Percentiles rank a stretch among this genome's conserved stretches.
phyloP scores from a whole-genome alignment of 1,140 invertebrate genomes.

The Drosophila mojavensis region DNA sequence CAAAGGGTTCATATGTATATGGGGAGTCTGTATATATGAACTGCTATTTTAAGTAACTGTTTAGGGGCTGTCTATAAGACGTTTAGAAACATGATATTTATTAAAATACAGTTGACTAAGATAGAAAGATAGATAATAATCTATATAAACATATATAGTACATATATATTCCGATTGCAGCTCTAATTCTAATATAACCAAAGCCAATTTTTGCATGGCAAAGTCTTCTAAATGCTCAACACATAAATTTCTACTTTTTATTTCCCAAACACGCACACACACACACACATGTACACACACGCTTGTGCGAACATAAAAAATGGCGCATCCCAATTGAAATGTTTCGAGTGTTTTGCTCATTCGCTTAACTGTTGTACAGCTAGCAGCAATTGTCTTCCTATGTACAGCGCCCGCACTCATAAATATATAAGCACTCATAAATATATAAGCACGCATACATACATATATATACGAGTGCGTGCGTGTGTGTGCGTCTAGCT shows the following conservation, averaged over 20 bases:
- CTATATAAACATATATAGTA: background rate
- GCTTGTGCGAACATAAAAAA: background rate
- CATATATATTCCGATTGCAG: no score
- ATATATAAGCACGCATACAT: conserved; percentile 11
- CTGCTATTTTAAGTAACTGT: no score
- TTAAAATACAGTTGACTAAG: no score
- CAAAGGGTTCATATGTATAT: no score
- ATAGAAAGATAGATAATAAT: no score
- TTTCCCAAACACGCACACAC: background rate
- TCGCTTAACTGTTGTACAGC: conserved; percentile 50
- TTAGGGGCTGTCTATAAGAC: no score
- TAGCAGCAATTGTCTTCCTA: conserved; percentile 67
- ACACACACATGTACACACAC: background rate
- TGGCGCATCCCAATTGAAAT: conserved; percentile 44
- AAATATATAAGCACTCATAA: conserved; percentile 9
- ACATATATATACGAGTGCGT: conserved; percentile 6
- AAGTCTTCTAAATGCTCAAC: conserved; percentile 3
- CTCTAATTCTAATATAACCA: background rate
- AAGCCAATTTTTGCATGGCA: background rate
- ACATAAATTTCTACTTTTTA: background rate
- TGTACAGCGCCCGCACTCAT: conserved; percentile 41
- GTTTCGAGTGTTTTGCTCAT: conserved; percentile 28
- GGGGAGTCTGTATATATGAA: background rate
- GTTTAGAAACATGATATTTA: no score
- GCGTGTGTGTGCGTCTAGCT: conserved; percentile 17